Percentiles rank a stretch among this genome's conserved stretches.
Evolutionary conservation across 2,888 invertebrate genomes (phyloP).

Genomic region (Aphidius colemani): DNA sequence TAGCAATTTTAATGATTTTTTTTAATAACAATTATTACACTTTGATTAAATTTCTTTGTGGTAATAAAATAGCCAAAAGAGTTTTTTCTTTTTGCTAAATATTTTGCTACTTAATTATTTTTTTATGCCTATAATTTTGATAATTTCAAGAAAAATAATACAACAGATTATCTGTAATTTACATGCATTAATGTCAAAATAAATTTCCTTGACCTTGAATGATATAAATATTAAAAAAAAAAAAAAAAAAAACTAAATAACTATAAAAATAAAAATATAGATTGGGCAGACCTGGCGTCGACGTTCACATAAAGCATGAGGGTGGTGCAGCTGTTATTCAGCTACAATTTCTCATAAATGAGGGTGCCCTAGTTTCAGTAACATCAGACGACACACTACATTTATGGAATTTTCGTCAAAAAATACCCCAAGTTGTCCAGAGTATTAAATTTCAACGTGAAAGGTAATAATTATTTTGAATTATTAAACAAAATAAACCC

Average conservation of each 20-base stretch:
- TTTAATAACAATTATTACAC: no score
- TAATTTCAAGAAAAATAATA: no score
- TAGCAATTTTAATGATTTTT: no score
- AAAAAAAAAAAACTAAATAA: neutral
- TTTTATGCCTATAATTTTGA: neutral
- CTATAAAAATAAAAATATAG: constrained; percentile 61
- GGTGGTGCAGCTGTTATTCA: constrained; percentile 80
- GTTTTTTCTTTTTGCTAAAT: neutral
- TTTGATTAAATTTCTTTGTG: no score
- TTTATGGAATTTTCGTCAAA: constrained; percentile 96
- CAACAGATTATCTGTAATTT: neutral
- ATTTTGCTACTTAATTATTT: no score
- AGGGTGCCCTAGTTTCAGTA: constrained; percentile 93
- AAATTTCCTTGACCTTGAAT: constrained; percentile 54
- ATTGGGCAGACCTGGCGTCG: constrained; percentile 96
- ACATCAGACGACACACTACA: constrained; percentile 96
- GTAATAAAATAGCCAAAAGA: neutral
- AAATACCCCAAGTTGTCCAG: constrained; percentile 92
- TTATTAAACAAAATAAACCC: neutral
- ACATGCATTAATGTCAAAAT: neutral
- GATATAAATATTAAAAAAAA: constrained; percentile 5
- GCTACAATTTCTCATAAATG: constrained; percentile 94
- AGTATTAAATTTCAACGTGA: constrained; percentile 97
- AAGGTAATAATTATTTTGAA: constrained; percentile 66
- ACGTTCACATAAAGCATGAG: constrained; percentile 91